phyloP scores from a whole-genome alignment of 2,113 vertebrate species.

The Sinocyclocheilus rhinocerous region DNA sequence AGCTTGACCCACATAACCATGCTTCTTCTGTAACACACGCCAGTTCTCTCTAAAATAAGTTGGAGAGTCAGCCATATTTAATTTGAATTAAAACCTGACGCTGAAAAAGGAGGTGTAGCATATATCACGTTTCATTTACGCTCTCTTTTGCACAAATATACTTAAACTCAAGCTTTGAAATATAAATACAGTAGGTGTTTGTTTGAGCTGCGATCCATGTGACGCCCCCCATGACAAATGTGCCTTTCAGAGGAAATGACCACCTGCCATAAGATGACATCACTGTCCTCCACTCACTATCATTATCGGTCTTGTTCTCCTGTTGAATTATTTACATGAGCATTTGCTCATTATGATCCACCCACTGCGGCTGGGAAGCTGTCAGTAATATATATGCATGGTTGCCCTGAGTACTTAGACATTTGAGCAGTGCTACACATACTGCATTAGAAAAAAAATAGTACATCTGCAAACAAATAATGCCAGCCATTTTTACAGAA shows the following conservation, averaged over 20 bases:
- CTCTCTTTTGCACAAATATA: background rate
- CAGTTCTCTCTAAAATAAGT: background rate
- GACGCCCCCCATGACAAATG: background rate
- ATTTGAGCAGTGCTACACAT: background rate
- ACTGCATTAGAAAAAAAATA: background rate
- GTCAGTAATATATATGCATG: background rate
- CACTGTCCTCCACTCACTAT: background rate
- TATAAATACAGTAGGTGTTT: slow-evolving; percentile 5
- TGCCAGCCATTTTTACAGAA: background rate
- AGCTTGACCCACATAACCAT: background rate
- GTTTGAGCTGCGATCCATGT: background rate
- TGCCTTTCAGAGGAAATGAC: background rate
- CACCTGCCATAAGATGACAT: slow-evolving; percentile 15
- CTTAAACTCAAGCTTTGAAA: background rate
- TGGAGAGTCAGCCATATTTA: background rate
- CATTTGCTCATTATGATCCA: background rate
- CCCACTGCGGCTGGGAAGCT: background rate
- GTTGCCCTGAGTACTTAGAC: background rate
- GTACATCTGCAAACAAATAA: background rate
- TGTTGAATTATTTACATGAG: background rate
- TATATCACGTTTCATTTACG: background rate
- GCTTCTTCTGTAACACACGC: background rate
- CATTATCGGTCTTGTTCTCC: background rate
- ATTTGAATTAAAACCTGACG: background rate
- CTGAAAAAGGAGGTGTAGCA: background rate